Base-by-base conservation (phyloP, 2,113 vertebrate genomes). In the Peromyscus leucopus region DNA sequence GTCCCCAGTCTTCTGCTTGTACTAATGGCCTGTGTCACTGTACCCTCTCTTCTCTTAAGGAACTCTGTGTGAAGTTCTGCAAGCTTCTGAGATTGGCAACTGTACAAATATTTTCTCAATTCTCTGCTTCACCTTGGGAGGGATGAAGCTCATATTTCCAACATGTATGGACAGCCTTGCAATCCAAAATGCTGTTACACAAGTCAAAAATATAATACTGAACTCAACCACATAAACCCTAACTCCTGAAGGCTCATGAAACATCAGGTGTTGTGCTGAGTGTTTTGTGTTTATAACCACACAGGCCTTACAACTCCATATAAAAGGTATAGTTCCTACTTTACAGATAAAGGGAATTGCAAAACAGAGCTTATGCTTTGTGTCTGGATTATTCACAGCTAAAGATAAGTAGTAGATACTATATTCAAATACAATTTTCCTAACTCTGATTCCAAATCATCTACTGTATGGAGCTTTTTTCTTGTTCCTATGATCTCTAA, bases 1-100 rank as follows among this genome's bases (percentile, higher is more conserved):
- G 84, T 96, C 97, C 91, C 93, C 0, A n/a, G 79, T 13, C 57
- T 46, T 96, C 82, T 96, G 92, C 92, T 96, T 90, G 89, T 55
- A 83, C 67, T 88, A 51, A 67, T 2, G 0, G 78, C 42, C 65
- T 24, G 7, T 57, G 92, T 79, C 89, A n/a, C 83, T 31, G 61
- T 11, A 28, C 89, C 1, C 55, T 42, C 33, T 80, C 63, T 48
- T 51, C 59, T 72, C 88, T 95, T 84, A 95, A 80, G 79, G 39
- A 57, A 80, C 75, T 51, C 91, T 3, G 4, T 16, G 31, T 51
- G 59, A 92, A 93, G 90, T 80, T 84, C 93, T 95, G 79, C 79
- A 87, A 85, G 85, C 63, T 76, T 79, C 92, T 96, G 96, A 67
- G 93, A 90, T 12, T 93, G 94, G 94, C 86, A 96, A 80, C 24